phyloP scores from a whole-genome alignment of 1,140 invertebrate species.

The Diorhabda sublineata region DNA sequence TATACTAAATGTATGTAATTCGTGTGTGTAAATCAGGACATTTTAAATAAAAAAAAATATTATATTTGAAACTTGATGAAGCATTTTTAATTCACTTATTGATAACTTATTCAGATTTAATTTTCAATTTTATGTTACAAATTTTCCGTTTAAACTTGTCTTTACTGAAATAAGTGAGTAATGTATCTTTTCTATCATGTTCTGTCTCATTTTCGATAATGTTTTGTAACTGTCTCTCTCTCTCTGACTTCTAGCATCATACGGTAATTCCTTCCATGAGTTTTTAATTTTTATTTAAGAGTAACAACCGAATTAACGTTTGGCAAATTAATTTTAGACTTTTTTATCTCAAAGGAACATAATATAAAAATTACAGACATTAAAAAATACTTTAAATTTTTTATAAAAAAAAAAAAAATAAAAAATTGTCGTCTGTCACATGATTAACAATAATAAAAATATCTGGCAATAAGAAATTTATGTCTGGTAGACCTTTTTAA shows the following conservation, averaged over 20 bases:
- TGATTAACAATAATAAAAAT: too few relatives aligned
- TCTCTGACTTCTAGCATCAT: slow-evolving; percentile 8
- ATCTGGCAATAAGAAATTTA: too few relatives aligned
- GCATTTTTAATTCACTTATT: slow-evolving; percentile 9
- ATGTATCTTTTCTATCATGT: slow-evolving; percentile 3
- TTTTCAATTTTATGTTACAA: slow-evolving; percentile 5
- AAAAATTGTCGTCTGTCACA: too few relatives aligned
- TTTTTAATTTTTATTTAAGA: not conserved
- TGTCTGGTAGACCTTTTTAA: too few relatives aligned
- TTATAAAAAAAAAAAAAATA: too few relatives aligned
- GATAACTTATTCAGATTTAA: not conserved
- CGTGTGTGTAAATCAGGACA: not conserved
- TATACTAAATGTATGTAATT: too few relatives aligned
- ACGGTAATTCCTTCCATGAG: slow-evolving; percentile 5
- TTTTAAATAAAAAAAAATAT: slow-evolving; percentile 13
- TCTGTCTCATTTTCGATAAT: not conserved
- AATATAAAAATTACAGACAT: too few relatives aligned
- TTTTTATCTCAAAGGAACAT: slow-evolving; percentile 9
- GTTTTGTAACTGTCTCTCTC: slow-evolving; percentile 6
- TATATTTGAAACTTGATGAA: slow-evolving; percentile 1
- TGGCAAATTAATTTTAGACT: slow-evolving; percentile 14
- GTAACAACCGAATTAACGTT: too few relatives aligned
- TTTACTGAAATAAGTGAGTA: slow-evolving; percentile 5
- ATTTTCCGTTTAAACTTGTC: slow-evolving; percentile 7
- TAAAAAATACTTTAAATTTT: too few relatives aligned